A percentile compares a stretch with the other conserved stretches of the same genome.
Evolutionary conservation across 2,888 invertebrate genomes (phyloP).

Genomic region (Nemapogon koenigi): DNA sequence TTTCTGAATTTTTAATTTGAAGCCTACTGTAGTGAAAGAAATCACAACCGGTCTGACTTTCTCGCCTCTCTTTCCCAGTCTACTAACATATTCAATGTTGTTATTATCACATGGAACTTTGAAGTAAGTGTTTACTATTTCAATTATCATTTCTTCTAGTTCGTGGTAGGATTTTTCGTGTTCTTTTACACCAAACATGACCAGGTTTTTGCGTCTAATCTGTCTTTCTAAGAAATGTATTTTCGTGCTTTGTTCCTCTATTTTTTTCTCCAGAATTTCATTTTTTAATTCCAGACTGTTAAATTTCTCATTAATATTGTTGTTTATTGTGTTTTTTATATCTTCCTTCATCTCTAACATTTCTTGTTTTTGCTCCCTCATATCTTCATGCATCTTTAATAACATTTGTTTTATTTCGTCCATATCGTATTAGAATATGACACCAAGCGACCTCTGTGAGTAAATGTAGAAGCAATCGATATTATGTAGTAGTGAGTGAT

Average conservation of each 20-base stretch:
- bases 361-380: neutral
- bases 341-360: conserved; percentile 2
- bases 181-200: conserved; percentile 11
- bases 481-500: neutral
- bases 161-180: conserved; percentile 3
- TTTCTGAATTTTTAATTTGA: too few relatives aligned
- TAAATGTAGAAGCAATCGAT: neutral
- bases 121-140: too few relatives aligned
- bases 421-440: neutral
- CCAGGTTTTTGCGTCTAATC: conserved; percentile 11
- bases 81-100: too few relatives aligned
- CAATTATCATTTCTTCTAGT: too few relatives aligned
- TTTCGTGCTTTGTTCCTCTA: conserved; percentile 11
- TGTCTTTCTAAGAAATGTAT: too few relatives aligned
- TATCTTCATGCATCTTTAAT: conserved; percentile 1
- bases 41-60: too few relatives aligned
- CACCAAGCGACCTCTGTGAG: neutral
- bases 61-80: too few relatives aligned
- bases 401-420: conserved; percentile 1
- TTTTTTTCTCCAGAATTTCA: conserved; percentile 8
- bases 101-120: too few relatives aligned
- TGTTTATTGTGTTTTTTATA: too few relatives aligned
- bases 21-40: too few relatives aligned
- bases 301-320: too few relatives aligned
- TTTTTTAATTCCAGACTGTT: conserved; percentile 9